These are phyloP conservation scores for Thumatha senex DNA, from an alignment of 2,888 invertebrate species.

Conservation along the genomic window DNA sequence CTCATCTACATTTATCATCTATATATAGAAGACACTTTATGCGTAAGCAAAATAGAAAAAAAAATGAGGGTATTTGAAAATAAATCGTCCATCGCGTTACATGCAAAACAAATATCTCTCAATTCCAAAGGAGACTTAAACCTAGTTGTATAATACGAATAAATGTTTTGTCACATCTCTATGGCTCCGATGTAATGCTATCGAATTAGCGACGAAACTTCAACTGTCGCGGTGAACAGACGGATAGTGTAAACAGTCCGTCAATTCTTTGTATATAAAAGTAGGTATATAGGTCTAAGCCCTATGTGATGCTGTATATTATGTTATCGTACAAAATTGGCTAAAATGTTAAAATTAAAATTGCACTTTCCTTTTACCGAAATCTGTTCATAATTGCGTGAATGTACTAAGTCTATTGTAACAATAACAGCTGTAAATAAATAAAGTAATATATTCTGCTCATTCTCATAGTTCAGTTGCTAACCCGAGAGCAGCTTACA, in stretches of 20 bases:
- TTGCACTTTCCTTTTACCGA: conserved; percentile 19
- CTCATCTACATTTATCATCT: conserved; percentile 74
- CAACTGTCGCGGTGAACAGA: conserved; percentile 11
- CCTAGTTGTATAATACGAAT: conserved; percentile 75
- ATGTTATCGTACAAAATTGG: conserved; percentile 1
- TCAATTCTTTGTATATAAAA: conserved; percentile 16
- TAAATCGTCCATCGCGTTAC: conserved; percentile 68
- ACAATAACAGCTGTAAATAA: conserved; percentile 11
- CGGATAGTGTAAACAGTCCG: conserved; percentile 9
- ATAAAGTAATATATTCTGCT: conserved; percentile 8
- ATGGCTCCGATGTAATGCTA: conserved; percentile 65
- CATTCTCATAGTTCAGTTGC: conserved; percentile 15
- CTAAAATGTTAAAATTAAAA: conserved; percentile 16
- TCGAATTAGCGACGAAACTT: conserved; percentile 42
- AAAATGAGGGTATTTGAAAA: conserved; percentile 46
- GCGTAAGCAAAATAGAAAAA: conserved; percentile 60
- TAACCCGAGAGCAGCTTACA: conserved; percentile 44
- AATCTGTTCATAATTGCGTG: too few species aligned
- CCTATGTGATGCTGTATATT: conserved; percentile 20
- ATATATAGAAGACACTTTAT: conserved; percentile 66
- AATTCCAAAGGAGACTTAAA: conserved; percentile 75
- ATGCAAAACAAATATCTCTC: conserved; percentile 70
- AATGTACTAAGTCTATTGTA: not conserved
- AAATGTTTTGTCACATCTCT: conserved; percentile 74
- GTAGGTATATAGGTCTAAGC: too few species aligned